Evolutionary conservation across 2,797 vertebrate genomes (phyloP), one percentile per base, ranked within the genome.

Genomic region (Knipowitschia caucasica): DNA sequence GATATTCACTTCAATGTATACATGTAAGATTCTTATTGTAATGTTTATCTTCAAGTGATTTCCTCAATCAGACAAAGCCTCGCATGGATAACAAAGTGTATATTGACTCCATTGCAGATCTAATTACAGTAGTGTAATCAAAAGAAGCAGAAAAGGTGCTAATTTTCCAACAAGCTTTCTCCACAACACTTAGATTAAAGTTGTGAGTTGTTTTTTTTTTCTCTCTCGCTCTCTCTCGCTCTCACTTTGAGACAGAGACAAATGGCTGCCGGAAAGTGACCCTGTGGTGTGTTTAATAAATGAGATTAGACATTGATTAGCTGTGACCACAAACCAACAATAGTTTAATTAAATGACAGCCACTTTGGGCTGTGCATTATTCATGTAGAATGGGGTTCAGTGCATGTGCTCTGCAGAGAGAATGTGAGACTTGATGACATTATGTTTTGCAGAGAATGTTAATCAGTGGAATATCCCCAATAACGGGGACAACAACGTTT

Each of bases 271-370:
- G 61, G 23, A 44, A 44, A 67, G 49, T 71, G 60, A 82, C 78
- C 75, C 73, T 23, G 59, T 50, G 62, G 67, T 79, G 70, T 69
- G 67, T 67, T 76, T 77, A 72, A 77, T 77, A 78, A 77, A 82
- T 82, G 72, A 77, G 59, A 71, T 73, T 27, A 67, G 75, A 81
- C 69, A 53, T 71, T 82, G 75, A 81, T 81, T 72, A 59, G 82
- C 81, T 75, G 73, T 69, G 49, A 49, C 59, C 56, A 80, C 65
- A 81, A 69, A 77, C 81, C 59, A 83, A 69, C 69, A 60, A 82
- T 71, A 71, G 59, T 75, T 78, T 69, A 63, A 76, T 84, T 71
- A 81, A 83, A 80, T 74, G 76, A 64, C 72, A 69, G 56, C 70
- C 59, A 75, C 66, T 63, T 42, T 59, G 59, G 52, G 50, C 39